phyloP scores from a whole-genome alignment of 2,113 vertebrate genomes.

The Aegithalos caudatus region DNA sequence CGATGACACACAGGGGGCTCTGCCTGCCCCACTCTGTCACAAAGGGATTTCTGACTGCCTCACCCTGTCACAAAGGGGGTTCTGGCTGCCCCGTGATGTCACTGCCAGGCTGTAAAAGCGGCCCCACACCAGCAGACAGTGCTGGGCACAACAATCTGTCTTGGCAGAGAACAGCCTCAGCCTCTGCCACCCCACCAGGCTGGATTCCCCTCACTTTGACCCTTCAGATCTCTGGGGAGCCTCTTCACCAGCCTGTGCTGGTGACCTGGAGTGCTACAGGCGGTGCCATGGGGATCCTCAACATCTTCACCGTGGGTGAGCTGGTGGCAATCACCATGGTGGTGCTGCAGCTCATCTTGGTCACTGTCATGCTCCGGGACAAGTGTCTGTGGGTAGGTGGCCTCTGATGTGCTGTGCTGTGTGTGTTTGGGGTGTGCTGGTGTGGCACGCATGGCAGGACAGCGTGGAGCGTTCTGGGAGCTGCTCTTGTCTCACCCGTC shows the following conservation, averaged over 20 bases:
- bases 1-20: background rate
- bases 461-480: background rate
- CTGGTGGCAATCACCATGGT: background rate
- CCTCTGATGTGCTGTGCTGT: background rate
- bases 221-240: background rate
- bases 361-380: background rate
- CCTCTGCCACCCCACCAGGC: background rate
- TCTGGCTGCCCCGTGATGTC: background rate
- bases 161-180: background rate
- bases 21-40: background rate
- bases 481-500: background rate
- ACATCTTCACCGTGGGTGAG: background rate
- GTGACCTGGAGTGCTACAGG: background rate
- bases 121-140: background rate
- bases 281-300: background rate
- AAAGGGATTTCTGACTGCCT: background rate
- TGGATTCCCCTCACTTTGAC: background rate
- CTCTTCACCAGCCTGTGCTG: background rate
- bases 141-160: background rate
- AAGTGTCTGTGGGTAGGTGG: background rate
- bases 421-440: background rate
- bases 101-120: background rate
- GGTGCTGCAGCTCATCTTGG: background rate
- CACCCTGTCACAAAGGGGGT: background rate
- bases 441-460: background rate